Evolutionary conservation across 2,797 vertebrate genomes (phyloP).

Genomic region (Mormyrops attenuatus): DNA sequence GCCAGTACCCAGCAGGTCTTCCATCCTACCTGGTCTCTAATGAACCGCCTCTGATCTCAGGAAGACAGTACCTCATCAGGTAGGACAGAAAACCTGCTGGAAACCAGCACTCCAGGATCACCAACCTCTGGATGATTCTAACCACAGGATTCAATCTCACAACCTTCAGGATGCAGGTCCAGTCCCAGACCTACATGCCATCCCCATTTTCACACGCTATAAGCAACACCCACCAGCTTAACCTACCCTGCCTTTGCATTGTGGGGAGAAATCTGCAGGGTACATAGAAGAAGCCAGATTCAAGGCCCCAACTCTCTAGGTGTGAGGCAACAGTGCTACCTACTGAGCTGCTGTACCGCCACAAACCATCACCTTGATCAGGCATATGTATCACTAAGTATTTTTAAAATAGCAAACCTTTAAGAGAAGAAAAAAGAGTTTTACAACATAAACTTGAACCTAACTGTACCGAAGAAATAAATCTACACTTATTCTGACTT

Average conservation of each 20-base stretch:
- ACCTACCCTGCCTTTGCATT: not conserved
- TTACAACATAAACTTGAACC: not conserved
- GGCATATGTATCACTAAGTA: not conserved
- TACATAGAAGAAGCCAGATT: not conserved
- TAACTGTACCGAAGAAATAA: not conserved
- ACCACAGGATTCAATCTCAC: not conserved
- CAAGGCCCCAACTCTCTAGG: not conserved
- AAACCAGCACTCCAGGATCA: not conserved
- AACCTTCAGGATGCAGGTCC: not conserved
- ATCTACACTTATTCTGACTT: constrained; percentile 3
- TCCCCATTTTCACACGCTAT: not conserved
- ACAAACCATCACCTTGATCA: not conserved
- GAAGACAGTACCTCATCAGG: not conserved
- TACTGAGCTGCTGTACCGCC: not conserved
- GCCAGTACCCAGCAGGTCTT: not conserved
- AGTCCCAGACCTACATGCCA: not conserved
- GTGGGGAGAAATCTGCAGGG: not conserved
- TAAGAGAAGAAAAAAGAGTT: not conserved
- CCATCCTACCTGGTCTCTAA: not conserved
- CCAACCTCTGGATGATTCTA: not conserved
- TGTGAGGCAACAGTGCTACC: not conserved
- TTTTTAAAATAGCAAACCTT: not conserved
- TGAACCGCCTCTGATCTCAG: not conserved
- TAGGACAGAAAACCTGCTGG: not conserved
- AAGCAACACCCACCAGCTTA: not conserved